Evolutionary conservation across 1,140 invertebrate species (phyloP).

Genomic region (Trachelipus rathkii): DNA sequence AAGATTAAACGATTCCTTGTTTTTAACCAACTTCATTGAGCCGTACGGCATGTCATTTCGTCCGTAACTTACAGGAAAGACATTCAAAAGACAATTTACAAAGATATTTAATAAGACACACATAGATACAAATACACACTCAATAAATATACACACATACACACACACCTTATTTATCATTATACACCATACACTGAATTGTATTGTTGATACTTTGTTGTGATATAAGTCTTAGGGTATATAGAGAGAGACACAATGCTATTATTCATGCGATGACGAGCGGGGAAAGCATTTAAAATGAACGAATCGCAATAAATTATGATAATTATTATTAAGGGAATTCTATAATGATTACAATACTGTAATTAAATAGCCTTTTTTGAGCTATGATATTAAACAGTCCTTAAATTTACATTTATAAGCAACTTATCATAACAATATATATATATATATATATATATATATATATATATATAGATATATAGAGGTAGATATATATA

Average conservation of each 20-base stretch:
- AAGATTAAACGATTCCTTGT: no score
- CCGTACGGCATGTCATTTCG: no score
- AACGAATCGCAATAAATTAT: not conserved
- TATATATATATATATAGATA: conserved; percentile 1
- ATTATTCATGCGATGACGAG: not conserved
- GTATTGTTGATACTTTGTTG: no score
- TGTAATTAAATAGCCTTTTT: not conserved
- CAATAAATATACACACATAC: no score
- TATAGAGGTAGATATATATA: not conserved
- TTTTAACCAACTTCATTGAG: no score
- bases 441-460: not conserved
- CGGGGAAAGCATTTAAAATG: not conserved
- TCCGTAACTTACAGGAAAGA: no score
- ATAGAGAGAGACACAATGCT: not conserved
- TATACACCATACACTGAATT: no score
- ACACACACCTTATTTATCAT: no score
- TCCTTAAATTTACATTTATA: not conserved
- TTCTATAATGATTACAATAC: conserved; percentile 1
- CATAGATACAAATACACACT: no score
- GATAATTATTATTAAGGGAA: not conserved
- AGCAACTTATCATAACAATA: not conserved
- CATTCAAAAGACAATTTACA: no score
- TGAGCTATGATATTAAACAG: not conserved
- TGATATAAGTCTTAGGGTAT: no score
- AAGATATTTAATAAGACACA: no score